Evolutionary conservation across 2,888 invertebrate genomes (phyloP).

Genomic region (Amiota minor): DNA sequence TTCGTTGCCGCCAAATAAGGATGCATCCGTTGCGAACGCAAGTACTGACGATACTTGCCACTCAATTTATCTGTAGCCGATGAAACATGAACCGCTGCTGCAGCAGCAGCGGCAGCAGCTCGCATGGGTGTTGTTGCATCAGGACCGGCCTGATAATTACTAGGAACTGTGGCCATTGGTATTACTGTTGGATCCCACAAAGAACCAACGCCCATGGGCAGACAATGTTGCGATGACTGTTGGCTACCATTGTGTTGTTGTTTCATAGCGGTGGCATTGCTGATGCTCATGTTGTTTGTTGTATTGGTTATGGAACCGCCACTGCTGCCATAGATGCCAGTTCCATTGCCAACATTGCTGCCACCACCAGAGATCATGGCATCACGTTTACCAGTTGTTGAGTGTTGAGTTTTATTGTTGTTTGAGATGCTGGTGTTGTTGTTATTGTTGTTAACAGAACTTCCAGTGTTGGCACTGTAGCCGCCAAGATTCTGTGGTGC

Average conservation of each 20-base stretch:
- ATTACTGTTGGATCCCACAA: conserved; percentile 58
- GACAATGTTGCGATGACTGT: conserved; percentile 66
- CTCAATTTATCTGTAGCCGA: conserved; percentile 68
- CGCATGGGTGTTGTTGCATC: conserved; percentile 68
- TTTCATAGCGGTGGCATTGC: conserved; percentile 52
- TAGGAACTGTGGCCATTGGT: conserved; percentile 74
- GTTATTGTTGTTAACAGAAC: conserved; percentile 40
- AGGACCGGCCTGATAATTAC: conserved; percentile 74
- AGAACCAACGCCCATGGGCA: conserved; percentile 43
- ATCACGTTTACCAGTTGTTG: conserved; percentile 70
- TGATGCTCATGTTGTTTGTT: conserved; percentile 23
- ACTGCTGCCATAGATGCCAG: conserved; percentile 51
- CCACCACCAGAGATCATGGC: conserved; percentile 74
- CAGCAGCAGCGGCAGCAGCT: conserved; percentile 39
- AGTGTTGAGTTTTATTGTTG: neutral
- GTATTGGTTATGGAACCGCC: neutral
- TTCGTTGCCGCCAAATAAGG: conserved; percentile 76
- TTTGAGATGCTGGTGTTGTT: conserved; percentile 6
- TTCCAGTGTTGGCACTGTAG: conserved; percentile 36
- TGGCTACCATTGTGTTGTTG: conserved; percentile 45
- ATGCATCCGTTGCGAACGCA: conserved; percentile 77
- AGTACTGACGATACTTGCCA: conserved; percentile 77
- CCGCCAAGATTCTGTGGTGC: conserved; percentile 50
- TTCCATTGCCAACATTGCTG: conserved; percentile 65
- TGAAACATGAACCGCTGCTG: conserved; percentile 38